Evolutionary conservation across 2,888 invertebrate genomes (phyloP), one percentile per base, ranked within the genome.

Genomic region (Tholera decimalis): DNA sequence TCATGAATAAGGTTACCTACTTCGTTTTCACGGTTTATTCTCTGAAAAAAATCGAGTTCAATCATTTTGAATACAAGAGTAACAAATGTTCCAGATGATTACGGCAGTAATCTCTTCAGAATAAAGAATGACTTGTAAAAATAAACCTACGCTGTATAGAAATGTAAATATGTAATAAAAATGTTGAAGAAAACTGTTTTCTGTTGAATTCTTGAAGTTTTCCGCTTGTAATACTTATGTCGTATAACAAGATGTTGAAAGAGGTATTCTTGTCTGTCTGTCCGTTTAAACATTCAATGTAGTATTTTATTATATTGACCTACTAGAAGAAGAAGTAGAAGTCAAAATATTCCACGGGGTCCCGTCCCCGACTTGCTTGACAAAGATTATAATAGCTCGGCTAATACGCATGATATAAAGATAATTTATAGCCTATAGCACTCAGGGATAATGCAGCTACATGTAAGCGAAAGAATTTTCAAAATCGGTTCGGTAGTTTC

Each of bases 1-100:
- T 22, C 39, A 18, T 37, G 44, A 79, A 75, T 65, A 73, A 65
- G 85, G 83, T 83, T 60, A 85, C 79, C 82, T 73, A 83, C 64
- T 68, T 85, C 11, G 15, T 56, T 33, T 50, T 70, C 51, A 56
- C 57, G 24, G 35, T 20, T 35, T 41, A 60, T 65, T 61, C 68
- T 33, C 41, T 18, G 53, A 75, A 73, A 58, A n/a, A 20, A 59
- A 70, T 47, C 47, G 51, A 62, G 56, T 69, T 51, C 35, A 35
- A 35, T 56, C 33, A 60, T 72, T 61, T 44, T 35, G 9, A 58
- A 51, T 8, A 54, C 51, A 44, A 39, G 54, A 64, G 41, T 65
- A 69, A 72, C 51, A 67, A 68, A 72, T 80, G 70, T 67, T 50
- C 44, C 58, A 24, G 24, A 24, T 65, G 64, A 79, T 78, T 60